These are phyloP conservation scores for Archaeoteleia sp. DNA, from an alignment of 2,888 invertebrate genomes.

Conservation along the genomic window DNA sequence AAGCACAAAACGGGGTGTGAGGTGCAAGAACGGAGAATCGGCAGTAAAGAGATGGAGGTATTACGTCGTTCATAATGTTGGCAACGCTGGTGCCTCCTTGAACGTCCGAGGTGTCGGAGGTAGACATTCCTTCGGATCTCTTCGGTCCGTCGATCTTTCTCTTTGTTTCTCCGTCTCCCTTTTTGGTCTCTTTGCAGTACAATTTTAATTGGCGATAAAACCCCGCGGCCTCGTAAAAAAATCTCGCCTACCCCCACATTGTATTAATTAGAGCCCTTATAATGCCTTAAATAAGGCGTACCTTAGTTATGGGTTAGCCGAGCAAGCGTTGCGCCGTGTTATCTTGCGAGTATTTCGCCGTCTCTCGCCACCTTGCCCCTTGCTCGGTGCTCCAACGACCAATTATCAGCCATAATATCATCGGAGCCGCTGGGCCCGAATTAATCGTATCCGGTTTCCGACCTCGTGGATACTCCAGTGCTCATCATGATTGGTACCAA, in stretches of 20 bases:
- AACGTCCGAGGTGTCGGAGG: constrained; percentile 52
- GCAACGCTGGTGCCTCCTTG: constrained; percentile 31
- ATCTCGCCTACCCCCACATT: constrained; percentile 70
- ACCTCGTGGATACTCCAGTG: constrained; percentile 60
- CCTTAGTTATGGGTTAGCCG: constrained; percentile 67
- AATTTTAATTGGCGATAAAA: constrained; percentile 73
- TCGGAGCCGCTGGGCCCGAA: constrained; percentile 63
- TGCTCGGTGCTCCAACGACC: constrained; percentile 62
- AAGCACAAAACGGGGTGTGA: constrained; percentile 17
- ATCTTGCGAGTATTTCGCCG: constrained; percentile 60
- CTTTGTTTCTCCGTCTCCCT: constrained; percentile 48
- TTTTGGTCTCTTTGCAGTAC: constrained; percentile 56
- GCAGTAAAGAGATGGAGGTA: constrained; percentile 18
- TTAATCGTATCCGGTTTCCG: constrained; percentile 68
- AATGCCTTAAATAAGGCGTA: constrained; percentile 67
- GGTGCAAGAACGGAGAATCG: constrained; percentile 14
- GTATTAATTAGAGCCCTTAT: constrained; percentile 72
- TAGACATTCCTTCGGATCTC: constrained; percentile 50
- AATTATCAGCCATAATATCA: constrained; percentile 71
- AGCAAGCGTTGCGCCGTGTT: constrained; percentile 63
- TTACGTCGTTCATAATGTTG: constrained; percentile 43
- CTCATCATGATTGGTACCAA: constrained; percentile 48
- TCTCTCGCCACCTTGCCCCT: constrained; percentile 57
- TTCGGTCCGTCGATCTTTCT: constrained; percentile 43
- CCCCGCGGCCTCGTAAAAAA: constrained; percentile 69